phyloP scores from a whole-genome alignment of 2,113 vertebrate species.

The Sprattus sprattus region DNA sequence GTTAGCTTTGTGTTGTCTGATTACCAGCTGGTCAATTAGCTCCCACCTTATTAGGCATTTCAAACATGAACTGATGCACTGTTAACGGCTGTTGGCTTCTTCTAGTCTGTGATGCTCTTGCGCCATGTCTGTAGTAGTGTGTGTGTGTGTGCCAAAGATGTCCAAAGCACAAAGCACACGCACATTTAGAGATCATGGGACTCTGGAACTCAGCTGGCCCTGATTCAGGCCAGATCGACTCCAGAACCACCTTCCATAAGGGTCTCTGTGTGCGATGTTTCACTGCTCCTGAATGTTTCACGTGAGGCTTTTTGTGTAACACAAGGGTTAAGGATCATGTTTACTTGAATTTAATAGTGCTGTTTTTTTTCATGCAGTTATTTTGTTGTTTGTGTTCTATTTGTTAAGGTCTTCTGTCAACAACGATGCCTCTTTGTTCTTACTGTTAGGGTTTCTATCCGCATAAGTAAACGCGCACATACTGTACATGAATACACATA shows the following conservation, averaged over 20 bases:
- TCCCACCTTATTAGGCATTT: neutral
- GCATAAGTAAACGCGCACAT: constrained; percentile 27
- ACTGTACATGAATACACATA: constrained; percentile 69
- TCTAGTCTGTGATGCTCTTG: neutral
- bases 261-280: neutral
- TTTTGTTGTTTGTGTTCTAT: neutral
- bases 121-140: neutral
- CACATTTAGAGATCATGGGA: neutral
- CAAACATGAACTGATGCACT: neutral
- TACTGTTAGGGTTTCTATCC: neutral
- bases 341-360: neutral
- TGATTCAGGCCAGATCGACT: neutral
- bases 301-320: neutral
- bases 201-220: neutral
- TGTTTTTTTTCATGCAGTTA: constrained; percentile 1
- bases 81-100: neutral
- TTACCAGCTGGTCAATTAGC: neutral
- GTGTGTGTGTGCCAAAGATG: neutral
- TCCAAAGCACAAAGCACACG: neutral
- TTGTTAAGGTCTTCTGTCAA: neutral
- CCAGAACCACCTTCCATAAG: neutral
- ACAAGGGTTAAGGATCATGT: neutral
- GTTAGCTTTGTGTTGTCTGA: neutral
- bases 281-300: neutral
- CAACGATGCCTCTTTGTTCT: neutral